Conservation (phyloP, 2,113 vertebrate genomes). For the Hippocampus barbouri region DNA sequence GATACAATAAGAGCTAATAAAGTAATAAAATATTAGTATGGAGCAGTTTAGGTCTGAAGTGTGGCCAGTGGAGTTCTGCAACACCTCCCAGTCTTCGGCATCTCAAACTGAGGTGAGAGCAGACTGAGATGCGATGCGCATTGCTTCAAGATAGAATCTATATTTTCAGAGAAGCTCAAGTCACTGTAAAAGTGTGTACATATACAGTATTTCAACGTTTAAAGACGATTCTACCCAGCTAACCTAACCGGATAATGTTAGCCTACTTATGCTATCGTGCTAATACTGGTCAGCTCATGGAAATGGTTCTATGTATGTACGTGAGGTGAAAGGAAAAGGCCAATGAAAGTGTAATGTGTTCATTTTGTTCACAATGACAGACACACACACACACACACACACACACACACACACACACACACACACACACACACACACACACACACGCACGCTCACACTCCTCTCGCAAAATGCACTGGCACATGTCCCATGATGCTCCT, state of each 20-base stretch:
- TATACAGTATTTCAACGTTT: no score
- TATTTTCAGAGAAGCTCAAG: no score
- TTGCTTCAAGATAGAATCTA: no score
- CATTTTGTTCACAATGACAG: conserved; percentile 15
- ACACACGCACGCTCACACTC: background rate
- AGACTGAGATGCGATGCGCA: no score
- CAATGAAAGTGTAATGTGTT: conserved; percentile 36
- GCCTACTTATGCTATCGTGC: background rate
- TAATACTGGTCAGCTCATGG: background rate
- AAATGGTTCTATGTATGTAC: background rate
- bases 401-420: background rate
- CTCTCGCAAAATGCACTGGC: conserved; percentile 47
- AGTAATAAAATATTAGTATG: no score
- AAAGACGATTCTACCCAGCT: background rate
- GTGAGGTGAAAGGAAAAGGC: conserved; percentile 5
- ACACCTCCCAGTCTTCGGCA: no score
- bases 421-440: no score
- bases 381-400: background rate
- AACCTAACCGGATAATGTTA: background rate
- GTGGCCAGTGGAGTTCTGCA: no score
- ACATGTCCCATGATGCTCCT: conserved; percentile 61
- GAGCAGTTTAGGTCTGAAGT: no score
- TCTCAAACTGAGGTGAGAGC: no score
- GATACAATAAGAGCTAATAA: no score
- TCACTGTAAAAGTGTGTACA: no score